Conservation (phyloP, 2,888 invertebrate species). For the Drosophila neutralis region DNA sequence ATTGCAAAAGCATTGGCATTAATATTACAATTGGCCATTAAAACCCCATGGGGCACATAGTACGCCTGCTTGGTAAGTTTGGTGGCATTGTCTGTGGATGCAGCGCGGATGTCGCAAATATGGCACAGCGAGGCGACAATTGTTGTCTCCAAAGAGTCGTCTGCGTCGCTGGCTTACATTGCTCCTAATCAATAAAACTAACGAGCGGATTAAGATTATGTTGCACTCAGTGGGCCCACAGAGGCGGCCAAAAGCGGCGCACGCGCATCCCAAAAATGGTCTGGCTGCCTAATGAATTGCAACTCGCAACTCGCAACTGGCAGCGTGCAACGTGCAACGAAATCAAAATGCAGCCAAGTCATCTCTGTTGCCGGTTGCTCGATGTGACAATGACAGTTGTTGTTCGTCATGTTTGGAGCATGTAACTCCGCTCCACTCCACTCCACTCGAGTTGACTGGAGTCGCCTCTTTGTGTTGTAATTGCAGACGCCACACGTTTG, state of each 20-base stretch:
- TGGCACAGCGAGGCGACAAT: conserved; percentile 82
- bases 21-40: conserved; percentile 28
- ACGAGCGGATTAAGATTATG: conserved; percentile 81
- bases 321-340: conserved; percentile 50
- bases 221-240: conserved; percentile 60
- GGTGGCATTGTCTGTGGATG: conserved; percentile 49
- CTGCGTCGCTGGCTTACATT: conserved; percentile 51
- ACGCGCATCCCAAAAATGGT: conserved; percentile 79
- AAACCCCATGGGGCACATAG: conserved; percentile 53
- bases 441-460: conserved; percentile 17
- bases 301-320: conserved; percentile 35
- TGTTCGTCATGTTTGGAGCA: conserved; percentile 80
- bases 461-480: conserved; percentile 71
- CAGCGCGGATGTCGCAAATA: conserved; percentile 69
- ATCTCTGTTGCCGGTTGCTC: conserved; percentile 50
- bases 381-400: conserved; percentile 82
- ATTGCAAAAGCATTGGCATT: conserved; percentile 14
- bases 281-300: conserved; percentile 77
- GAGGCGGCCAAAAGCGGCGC: conserved; percentile 76
- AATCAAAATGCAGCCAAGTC: conserved; percentile 57
- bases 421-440: conserved; percentile 43
- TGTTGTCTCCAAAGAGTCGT: conserved; percentile 81
- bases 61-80: conserved; percentile 22
- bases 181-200: conserved; percentile 80
- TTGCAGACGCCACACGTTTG: conserved; percentile 81